A percentile compares a stretch with the other conserved stretches of the same genome.
These are phyloP conservation scores for Ceuthmochares aereus DNA, from an alignment of 2,113 vertebrate species.

Conservation along the genomic window DNA sequence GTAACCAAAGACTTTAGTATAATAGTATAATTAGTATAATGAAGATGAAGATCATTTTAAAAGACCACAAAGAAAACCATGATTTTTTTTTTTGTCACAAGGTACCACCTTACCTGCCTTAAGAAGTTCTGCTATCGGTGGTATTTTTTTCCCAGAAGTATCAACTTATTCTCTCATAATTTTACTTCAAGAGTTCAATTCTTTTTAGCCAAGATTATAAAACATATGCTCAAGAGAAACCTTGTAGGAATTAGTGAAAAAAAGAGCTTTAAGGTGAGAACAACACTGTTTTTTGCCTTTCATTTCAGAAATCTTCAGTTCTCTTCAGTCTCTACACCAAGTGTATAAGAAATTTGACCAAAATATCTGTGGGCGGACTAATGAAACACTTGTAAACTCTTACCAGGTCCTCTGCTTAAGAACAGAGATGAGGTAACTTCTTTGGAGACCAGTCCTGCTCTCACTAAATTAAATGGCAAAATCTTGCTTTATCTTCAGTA, in stretches of 20 bases:
- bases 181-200: not conserved
- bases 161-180: not conserved
- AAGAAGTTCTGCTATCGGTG: not conserved
- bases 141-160: not conserved
- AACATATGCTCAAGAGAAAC: not conserved
- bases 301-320: not conserved
- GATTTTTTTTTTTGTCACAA: not conserved
- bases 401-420: not conserved
- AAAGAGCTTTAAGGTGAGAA: constrained; percentile 15
- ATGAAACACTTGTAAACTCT: constrained; percentile 25
- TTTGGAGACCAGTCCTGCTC: not conserved
- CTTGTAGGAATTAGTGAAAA: constrained; percentile 30
- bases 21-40: not conserved
- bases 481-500: not conserved
- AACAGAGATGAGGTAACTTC: not conserved
- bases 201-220: not conserved
- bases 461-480: not conserved
- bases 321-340: not conserved
- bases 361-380: not conserved
- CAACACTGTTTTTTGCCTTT: not conserved
- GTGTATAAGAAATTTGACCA: not conserved
- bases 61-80: not conserved
- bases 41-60: not conserved
- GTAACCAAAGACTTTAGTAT: not conserved
- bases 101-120: not conserved